A percentile compares a stretch with the other conserved stretches of the same genome.
These are phyloP conservation scores for Poeciliopsis gracilis DNA, from an alignment of 2,797 vertebrate species.

Conservation along the genomic window DNA sequence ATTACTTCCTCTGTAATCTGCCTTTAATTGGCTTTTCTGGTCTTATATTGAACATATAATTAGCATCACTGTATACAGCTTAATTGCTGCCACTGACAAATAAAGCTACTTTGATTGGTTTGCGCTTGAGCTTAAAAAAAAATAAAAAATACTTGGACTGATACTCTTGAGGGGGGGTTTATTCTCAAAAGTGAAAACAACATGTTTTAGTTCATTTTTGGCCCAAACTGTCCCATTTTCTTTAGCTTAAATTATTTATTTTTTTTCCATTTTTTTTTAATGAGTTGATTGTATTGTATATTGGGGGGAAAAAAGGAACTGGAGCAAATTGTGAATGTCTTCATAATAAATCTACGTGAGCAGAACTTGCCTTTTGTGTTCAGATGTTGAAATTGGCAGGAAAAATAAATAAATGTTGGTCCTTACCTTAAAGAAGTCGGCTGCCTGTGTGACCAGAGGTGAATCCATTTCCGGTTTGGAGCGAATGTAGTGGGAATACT, in stretches of 20 bases:
- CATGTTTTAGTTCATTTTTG: not conserved
- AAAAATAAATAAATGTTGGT: fast-evolving
- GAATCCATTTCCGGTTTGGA: constrained; percentile 85
- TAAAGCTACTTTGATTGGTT: constrained; percentile 61
- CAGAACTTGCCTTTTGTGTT: not conserved
- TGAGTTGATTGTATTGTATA: not conserved
- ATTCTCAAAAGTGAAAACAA: not conserved
- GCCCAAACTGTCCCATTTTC: not conserved
- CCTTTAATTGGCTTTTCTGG: constrained; percentile 67
- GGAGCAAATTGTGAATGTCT: not conserved
- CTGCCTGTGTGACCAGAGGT: constrained; percentile 79
- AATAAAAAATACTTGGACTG: constrained; percentile 17
- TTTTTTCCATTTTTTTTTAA: not conserved
- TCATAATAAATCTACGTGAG: not conserved
- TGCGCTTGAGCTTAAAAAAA: constrained; percentile 44
- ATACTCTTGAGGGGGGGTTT: constrained; percentile 3
- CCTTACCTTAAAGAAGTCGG: constrained; percentile 86
- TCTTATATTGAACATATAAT: constrained; percentile 67
- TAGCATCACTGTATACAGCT: constrained; percentile 62
- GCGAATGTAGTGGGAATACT: constrained; percentile 89
- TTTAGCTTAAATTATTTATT: not conserved
- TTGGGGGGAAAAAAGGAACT: not conserved
- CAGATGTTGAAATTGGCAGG: not conserved
- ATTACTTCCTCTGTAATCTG: constrained; percentile 63
- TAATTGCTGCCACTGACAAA: constrained; percentile 56